Base-by-base conservation (phyloP, 2,797 vertebrate genomes). In the Paratrypauchen microcephalus region DNA sequence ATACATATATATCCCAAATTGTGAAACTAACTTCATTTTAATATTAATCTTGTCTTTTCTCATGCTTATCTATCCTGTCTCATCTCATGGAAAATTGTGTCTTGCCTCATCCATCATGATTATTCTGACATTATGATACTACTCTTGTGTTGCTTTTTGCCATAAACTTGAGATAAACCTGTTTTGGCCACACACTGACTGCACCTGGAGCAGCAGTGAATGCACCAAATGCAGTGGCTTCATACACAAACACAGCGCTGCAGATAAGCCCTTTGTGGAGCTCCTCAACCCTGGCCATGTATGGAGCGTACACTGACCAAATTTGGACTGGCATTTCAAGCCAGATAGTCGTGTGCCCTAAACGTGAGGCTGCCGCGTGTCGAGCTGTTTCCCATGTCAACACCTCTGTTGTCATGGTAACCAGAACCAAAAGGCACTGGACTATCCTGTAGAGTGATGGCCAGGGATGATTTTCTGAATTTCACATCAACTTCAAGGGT, bases 281-380 rank as follows among this genome's bases (percentile, higher is more conserved):
- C 76, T 91, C 90, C 75, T 77, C 78, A 72, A 77, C 91, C 86
- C 86, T 92, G 91, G 80, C 92, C 91, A 87, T 93, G 84, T 92
- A 92, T 80, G 86, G 91, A 77, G 89, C 89, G 84, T 89, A 91
- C 93, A 93, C 91, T 85, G 89, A 82, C 94, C 94, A 96, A 95
- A 96, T 95, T 95, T 96, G 95, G 95, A 93, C 93, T 95, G 89
- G 93, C 93, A 95, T 95, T 95, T 94, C 91, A 95, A 41, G 93
- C 88, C 91, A 91, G 88, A 94, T 94, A 93, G 92, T 94, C 89
- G 87, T 94, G 92, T 95, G 93, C 94, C 92, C 93, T 78, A 88
- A 94, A 94, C 93, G 90, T 94, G 89, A 92, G 89, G 88, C 91
- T 78, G 89, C 87, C 84, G 83, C 86, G 91, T 89, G 85, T 85